phyloP scores from a whole-genome alignment of 2,113 vertebrate species.

The Collichthys lucidus region DNA sequence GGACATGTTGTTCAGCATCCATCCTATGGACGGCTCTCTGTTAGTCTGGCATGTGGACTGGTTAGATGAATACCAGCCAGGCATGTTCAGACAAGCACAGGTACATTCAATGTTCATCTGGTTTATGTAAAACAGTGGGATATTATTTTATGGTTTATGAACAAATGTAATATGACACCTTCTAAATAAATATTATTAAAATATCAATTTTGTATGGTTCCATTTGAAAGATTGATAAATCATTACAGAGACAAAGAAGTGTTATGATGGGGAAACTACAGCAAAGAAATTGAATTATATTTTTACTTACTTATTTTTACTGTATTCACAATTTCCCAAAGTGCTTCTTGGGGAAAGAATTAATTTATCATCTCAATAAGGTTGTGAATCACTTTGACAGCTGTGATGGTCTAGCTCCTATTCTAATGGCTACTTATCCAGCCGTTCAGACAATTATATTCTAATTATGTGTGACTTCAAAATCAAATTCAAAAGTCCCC shows the following conservation, averaged over 20 bases:
- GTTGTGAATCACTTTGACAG: slow-evolving; percentile 49
- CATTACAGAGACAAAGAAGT: background rate
- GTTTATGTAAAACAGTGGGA: background rate
- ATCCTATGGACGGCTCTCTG: slow-evolving; percentile 96
- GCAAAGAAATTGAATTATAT: slow-evolving; percentile 10
- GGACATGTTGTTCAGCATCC: slow-evolving; percentile 99
- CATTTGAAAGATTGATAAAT: background rate
- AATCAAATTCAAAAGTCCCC: slow-evolving; percentile 43
- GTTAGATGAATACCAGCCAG: slow-evolving; percentile 98
- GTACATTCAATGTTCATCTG: slow-evolving; percentile 74
- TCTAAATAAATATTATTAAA: background rate
- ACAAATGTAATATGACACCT: background rate
- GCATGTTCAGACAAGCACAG: slow-evolving; percentile 99
- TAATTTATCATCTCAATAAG: slow-evolving; percentile 33
- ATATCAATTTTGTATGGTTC: background rate
- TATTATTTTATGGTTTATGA: background rate
- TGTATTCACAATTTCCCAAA: slow-evolving; percentile 13
- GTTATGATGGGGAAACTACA: background rate
- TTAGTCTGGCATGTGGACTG: slow-evolving; percentile 98
- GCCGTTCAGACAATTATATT: slow-evolving; percentile 45
- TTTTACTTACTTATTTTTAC: slow-evolving; percentile 1
- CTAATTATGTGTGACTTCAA: slow-evolving; percentile 59
- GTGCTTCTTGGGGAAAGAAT: slow-evolving; percentile 1
- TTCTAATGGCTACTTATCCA: slow-evolving; percentile 52
- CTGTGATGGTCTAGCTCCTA: slow-evolving; percentile 11